Base-by-base conservation (phyloP, 2,113 vertebrate genomes). In the Neodon shergylaensis region DNA sequence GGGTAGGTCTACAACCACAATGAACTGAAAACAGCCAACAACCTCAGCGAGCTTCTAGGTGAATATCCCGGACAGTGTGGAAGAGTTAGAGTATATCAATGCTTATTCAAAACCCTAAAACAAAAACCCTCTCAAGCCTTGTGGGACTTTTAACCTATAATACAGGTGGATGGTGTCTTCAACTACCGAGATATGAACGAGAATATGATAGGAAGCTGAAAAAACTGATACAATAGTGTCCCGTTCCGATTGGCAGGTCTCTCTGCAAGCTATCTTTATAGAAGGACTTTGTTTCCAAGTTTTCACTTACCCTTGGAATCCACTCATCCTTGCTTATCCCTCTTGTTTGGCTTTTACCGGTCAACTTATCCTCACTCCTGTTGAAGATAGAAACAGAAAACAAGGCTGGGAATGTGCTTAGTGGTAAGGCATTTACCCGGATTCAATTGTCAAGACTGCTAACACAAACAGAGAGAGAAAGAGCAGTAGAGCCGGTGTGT, bases 371-470 rank as follows among this genome's bases (percentile, higher is more conserved):
- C 88, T 44, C 63, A 24, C 16, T 76, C 28, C 88, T 77, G 39
- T 16, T 77, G 24, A 13, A 88, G 42, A 85, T 39, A 70, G 95
- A 89, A 92, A 68, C 7, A 90, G 63, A 90, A 93, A 33, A 78
- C 19, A 77, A 33, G 58, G 42, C 28, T 61, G 42, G 31, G 19
- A 19, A 47, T n/a, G 42, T 90, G 31, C 54, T 72, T 33, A 24
- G 39, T 36, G 58, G 10, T 5, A 65, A 47, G 77, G 88, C 42
- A n/a, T 42, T 65, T 77, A 65, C 42, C 21, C 26, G 31, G 72
- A 61, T 76, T 89, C 26, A 42, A 63, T 49, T 47, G 36, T 76
- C 73, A 63, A 13, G 52, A 31, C 17, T 7, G 19, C 44, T 58
- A 31, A 61, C 70, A 61, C 49, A 58, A 12, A n/a, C 1, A 52